phyloP scores from a whole-genome alignment of 2,888 invertebrate species.

The Pachymerium ferrugineum region DNA sequence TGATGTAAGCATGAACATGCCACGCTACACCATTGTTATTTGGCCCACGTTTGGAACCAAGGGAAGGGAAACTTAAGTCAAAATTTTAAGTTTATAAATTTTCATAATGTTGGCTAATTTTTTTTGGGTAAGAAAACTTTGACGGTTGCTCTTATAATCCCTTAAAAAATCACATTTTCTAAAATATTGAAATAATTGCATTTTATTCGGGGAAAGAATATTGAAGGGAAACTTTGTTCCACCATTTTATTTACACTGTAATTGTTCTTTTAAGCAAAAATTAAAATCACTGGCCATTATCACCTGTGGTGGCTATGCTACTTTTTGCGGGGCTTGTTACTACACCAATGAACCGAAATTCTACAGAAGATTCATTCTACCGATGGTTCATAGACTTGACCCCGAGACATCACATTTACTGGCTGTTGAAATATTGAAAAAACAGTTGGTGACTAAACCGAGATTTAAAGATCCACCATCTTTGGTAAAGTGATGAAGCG shows the following conservation, averaged over 20 bases:
- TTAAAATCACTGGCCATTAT: slow-evolving; percentile 61
- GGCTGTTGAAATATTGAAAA: slow-evolving; percentile 69
- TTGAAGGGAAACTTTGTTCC: background rate
- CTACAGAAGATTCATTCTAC: slow-evolving; percentile 67
- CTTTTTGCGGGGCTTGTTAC: slow-evolving; percentile 63
- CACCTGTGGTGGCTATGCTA: slow-evolving; percentile 59
- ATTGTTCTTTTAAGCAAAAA: slow-evolving; percentile 55
- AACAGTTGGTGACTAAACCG: slow-evolving; percentile 63
- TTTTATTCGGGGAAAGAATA: background rate
- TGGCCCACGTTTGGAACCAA: too few species aligned
- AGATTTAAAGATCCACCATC: slow-evolving; percentile 57
- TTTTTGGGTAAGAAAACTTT: background rate
- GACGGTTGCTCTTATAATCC: too few species aligned
- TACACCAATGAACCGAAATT: slow-evolving; percentile 73
- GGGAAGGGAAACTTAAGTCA: too few species aligned
- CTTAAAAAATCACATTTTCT: background rate
- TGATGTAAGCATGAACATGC: too few species aligned
- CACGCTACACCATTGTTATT: too few species aligned
- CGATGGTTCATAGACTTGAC: slow-evolving; percentile 60
- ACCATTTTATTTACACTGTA: background rate
- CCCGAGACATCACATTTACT: slow-evolving; percentile 79
- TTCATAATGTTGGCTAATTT: background rate
- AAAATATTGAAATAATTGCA: background rate
- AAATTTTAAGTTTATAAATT: background rate
- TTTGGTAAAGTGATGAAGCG: slow-evolving; percentile 53